These are phyloP conservation scores for Morone chrysops DNA, from an alignment of 2,113 vertebrate species.

Conservation along the genomic window DNA sequence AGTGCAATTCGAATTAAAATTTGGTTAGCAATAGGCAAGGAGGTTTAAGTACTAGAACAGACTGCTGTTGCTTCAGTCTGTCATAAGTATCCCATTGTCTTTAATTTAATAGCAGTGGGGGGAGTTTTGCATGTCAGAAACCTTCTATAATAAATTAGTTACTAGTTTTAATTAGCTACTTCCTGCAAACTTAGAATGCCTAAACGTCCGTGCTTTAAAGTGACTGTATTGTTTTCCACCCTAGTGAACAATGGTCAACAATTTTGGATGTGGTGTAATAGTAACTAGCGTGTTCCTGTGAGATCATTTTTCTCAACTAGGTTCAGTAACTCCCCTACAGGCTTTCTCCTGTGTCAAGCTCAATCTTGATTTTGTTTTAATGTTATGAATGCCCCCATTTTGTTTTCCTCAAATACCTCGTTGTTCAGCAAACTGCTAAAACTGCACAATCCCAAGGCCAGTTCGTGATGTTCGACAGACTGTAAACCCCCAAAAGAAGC, in stretches of 20 bases:
- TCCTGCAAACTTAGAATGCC: conserved; percentile 2
- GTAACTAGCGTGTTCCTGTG: conserved; percentile 45
- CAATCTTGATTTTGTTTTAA: conserved; percentile 38
- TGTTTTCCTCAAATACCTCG: conserved; percentile 45
- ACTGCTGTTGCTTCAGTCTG: conserved; percentile 34
- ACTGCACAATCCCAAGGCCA: conserved; percentile 1
- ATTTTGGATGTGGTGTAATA: conserved; percentile 25
- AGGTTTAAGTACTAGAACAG: conserved; percentile 37
- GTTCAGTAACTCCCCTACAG: conserved; percentile 29
- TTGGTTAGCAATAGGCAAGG: conserved; percentile 66
- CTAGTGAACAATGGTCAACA: conserved; percentile 52
- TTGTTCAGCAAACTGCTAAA: conserved; percentile 38
- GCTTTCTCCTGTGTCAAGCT: conserved; percentile 7
- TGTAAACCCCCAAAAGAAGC: conserved; percentile 37
- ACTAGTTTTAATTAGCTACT: conserved; percentile 25
- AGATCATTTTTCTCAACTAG: conserved; percentile 33
- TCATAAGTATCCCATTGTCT: conserved; percentile 56
- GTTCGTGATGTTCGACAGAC: conserved; percentile 22
- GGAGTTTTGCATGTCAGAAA: conserved; percentile 25
- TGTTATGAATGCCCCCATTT: conserved; percentile 46
- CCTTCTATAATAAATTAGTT: conserved; percentile 37
- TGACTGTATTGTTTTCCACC: conserved; percentile 50
- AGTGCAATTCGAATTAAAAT: conserved; percentile 77
- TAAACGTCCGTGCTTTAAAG: neutral
- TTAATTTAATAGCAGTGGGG: conserved; percentile 45